Evolutionary conservation across 37 sponge, comb jelly and placozoan genomes (phyloP).

Genomic region (Beroe forskalii): DNA sequence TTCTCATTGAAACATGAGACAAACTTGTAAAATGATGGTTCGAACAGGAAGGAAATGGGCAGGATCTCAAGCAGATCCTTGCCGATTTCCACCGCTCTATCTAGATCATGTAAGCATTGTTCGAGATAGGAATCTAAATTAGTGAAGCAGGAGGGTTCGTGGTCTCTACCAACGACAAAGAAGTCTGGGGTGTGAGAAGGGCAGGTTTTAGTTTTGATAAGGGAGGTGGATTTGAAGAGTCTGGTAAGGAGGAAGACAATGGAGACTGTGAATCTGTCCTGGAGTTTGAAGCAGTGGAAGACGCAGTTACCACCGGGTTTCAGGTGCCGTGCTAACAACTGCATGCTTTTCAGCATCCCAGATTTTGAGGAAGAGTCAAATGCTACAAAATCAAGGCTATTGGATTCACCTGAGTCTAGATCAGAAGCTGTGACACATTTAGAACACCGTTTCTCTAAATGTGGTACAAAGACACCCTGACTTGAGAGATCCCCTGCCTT

Average conservation of each 20-base stretch:
- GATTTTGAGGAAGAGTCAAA: slow-evolving; percentile 2
- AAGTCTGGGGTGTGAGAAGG: slow-evolving; percentile 54
- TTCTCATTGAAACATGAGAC: slow-evolving; percentile 26
- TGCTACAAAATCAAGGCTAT: neutral
- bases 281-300: neutral
- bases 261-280: slow-evolving; percentile 50
- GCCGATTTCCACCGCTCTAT: neutral
- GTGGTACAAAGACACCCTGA: neutral
- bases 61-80: neutral
- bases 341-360: neutral
- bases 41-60: slow-evolving; percentile 7
- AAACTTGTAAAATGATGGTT: slow-evolving; percentile 26
- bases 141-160: neutral
- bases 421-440: neutral
- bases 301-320: slow-evolving; percentile 50
- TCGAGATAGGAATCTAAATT: neutral
- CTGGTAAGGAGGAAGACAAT: slow-evolving; percentile 24
- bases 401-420: neutral
- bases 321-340: neutral
- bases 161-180: neutral
- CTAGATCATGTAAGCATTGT: too few relatives aligned
- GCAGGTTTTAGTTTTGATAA: slow-evolving; percentile 23
- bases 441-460: neutral
- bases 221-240: neutral
- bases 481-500: neutral